Evolutionary conservation across 2,797 vertebrate genomes (phyloP), one percentile per base, ranked within the genome.

Genomic region (Erithacus rubecula): DNA sequence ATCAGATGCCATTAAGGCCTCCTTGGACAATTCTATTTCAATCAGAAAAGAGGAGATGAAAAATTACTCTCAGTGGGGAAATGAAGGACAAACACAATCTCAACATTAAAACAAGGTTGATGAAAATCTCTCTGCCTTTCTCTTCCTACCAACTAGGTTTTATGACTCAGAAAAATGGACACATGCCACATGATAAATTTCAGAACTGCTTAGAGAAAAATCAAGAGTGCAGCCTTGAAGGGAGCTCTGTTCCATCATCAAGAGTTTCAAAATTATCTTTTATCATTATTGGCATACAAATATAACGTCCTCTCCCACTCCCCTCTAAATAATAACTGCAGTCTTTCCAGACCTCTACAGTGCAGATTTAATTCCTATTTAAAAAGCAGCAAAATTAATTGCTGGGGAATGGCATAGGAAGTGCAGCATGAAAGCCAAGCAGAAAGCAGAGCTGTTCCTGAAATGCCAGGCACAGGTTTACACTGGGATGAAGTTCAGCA

Each of bases 21-120:
- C 58, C 78, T 91, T 72, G 67, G 65, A 82, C 83, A 85, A 87
- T 77, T 89, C 52, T 53, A 44, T 92, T 96, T 86, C 76, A 86
- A 60, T 90, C 72, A 65, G 51, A 79, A 77, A 83, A 89, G 53
- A 94, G 36, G n/a, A 95, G 63, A 93, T 72, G 70, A 88, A 93
- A 92, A 96, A 95, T 93, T 93, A 87, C 74, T 86, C 79, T 68
- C 51, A 30, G 87, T 83, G 69, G 52, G 58, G 71, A 95, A 95
- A 82, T 2, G 55, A 95, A 96, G 82, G 89, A 64, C 87, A 95
- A 93, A 91, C 79, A 76, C 63, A 62, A 69, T 53, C 83, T 89
- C 69, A 79, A 23, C 76, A 90, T 90, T 86, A 93, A 93, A 94
- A 87, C 46, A 59, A 93, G 91, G n/a, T 2, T 79, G 94, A 89